Percentiles rank a stretch among this genome's conserved stretches.
Evolutionary conservation across 2,797 vertebrate species (phyloP).

Genomic region (Poecilia wingei): DNA sequence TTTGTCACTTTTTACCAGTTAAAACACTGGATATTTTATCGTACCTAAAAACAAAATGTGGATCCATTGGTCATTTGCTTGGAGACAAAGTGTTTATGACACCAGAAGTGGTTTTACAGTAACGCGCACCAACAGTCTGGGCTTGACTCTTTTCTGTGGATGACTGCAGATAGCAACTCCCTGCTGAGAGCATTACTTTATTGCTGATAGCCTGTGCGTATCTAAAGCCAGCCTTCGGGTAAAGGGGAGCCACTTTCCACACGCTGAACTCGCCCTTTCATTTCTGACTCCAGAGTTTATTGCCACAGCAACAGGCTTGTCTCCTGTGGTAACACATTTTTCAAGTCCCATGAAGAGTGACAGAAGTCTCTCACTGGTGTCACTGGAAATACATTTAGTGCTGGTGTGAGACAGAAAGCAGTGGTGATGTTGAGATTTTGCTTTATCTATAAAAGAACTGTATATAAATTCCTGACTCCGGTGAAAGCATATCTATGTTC

Average conservation of each 20-base stretch:
- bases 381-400: constrained; percentile 30
- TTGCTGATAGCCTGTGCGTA: constrained; percentile 19
- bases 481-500: background rate
- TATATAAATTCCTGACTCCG: background rate
- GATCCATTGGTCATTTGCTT: background rate
- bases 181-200: constrained; percentile 37
- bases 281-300: constrained; percentile 51
- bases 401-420: constrained; percentile 19
- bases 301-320: constrained; percentile 61
- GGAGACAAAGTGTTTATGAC: background rate
- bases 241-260: constrained; percentile 29
- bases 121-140: constrained; percentile 24
- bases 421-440: constrained; percentile 14
- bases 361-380: constrained; percentile 29
- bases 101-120: constrained; percentile 3
- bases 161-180: constrained; percentile 13
- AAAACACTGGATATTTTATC: background rate
- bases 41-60: background rate
- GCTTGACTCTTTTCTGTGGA: constrained; percentile 3
- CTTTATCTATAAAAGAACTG: no score
- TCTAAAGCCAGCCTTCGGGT: constrained; percentile 30
- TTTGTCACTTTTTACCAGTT: background rate
- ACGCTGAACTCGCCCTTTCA: constrained; percentile 57
- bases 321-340: constrained; percentile 45
- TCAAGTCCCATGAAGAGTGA: constrained; percentile 37